Percentiles rank a stretch among this genome's conserved stretches.
Conservation (phyloP, 2,888 invertebrate species). For the Ligdia adustata region DNA sequence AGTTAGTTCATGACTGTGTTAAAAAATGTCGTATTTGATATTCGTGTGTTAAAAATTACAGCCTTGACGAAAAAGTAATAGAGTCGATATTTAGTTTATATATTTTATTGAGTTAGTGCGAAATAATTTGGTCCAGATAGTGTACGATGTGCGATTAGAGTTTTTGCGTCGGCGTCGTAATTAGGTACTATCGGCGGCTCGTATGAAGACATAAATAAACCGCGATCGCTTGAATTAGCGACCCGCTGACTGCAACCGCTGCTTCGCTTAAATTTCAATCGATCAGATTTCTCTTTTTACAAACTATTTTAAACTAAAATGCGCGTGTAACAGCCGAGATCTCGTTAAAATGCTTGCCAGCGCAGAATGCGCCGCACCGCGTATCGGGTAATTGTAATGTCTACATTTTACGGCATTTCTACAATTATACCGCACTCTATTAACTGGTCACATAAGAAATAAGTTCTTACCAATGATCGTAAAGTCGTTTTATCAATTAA, state of each 20-base stretch:
- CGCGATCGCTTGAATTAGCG: conserved; percentile 71
- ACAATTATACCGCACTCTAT: conserved; percentile 28
- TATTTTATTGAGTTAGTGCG: conserved; percentile 5
- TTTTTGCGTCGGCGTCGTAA: conserved; percentile 78
- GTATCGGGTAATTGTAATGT: conserved; percentile 22
- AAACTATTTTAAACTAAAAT: conserved; percentile 36
- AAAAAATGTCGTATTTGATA: conserved; percentile 28
- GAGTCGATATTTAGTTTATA: conserved; percentile 25
- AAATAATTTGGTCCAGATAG: conserved; percentile 36
- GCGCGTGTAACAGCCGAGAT: conserved; percentile 26
- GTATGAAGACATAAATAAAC: conserved; percentile 84
- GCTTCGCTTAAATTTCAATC: conserved; percentile 68
- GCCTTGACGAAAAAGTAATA: conserved; percentile 9
- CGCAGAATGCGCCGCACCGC: conserved; percentile 12
- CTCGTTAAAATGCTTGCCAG: conserved; percentile 32
- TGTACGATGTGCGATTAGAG: conserved; percentile 77
- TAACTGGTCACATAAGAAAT: conserved; percentile 13
- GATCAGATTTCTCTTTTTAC: conserved; percentile 58
- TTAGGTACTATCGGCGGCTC: conserved; percentile 81
- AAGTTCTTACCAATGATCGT: not conserved
- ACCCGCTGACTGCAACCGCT: conserved; percentile 52
- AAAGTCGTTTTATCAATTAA: conserved; percentile 3
- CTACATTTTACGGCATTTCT: conserved; percentile 18
- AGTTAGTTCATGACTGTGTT: not conserved
- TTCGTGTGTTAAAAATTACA: conserved; percentile 8